These are phyloP conservation scores for Drosophila niveifrons DNA, from an alignment of 2,888 invertebrate species.

Conservation along the genomic window DNA sequence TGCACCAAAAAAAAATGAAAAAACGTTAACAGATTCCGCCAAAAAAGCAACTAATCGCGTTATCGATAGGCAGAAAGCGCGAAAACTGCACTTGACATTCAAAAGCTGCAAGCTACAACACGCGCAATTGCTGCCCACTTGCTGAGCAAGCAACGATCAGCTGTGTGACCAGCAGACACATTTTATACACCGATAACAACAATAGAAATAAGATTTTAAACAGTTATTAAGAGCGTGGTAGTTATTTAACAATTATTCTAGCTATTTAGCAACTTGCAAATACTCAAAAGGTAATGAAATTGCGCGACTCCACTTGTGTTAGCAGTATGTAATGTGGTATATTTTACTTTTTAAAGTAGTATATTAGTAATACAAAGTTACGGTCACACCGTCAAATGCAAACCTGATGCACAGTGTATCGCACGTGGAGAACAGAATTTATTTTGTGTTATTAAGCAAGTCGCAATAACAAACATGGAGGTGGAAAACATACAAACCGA, in stretches of 20 bases:
- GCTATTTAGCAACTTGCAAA: too few relatives aligned
- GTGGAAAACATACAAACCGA: slow-evolving; percentile 82
- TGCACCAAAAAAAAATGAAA: background rate
- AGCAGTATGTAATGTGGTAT: background rate
- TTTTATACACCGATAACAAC: slow-evolving; percentile 7
- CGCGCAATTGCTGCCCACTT: slow-evolving; percentile 18
- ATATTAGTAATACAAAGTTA: background rate
- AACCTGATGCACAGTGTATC: slow-evolving; percentile 16
- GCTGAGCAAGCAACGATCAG: background rate
- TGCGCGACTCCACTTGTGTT: too few relatives aligned
- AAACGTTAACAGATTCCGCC: slow-evolving; percentile 10
- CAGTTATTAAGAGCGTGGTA: too few relatives aligned
- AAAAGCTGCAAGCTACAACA: slow-evolving; percentile 31
- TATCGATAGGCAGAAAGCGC: slow-evolving; percentile 3
- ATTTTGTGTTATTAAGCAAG: slow-evolving; percentile 11
- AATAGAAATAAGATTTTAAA: too few relatives aligned
- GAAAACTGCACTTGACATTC: background rate
- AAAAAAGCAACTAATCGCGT: background rate
- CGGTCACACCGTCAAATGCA: slow-evolving; percentile 21
- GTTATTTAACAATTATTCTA: too few relatives aligned
- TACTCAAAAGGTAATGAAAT: too few relatives aligned
- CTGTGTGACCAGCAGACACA: background rate
- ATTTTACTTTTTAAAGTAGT: background rate
- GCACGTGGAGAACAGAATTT: slow-evolving; percentile 44
- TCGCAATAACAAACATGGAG: slow-evolving; percentile 71